Percentiles rank a stretch among this genome's conserved stretches.
These are phyloP conservation scores for Nasonia longicornis DNA, from an alignment of 1,140 invertebrate genomes.

Conservation along the genomic window DNA sequence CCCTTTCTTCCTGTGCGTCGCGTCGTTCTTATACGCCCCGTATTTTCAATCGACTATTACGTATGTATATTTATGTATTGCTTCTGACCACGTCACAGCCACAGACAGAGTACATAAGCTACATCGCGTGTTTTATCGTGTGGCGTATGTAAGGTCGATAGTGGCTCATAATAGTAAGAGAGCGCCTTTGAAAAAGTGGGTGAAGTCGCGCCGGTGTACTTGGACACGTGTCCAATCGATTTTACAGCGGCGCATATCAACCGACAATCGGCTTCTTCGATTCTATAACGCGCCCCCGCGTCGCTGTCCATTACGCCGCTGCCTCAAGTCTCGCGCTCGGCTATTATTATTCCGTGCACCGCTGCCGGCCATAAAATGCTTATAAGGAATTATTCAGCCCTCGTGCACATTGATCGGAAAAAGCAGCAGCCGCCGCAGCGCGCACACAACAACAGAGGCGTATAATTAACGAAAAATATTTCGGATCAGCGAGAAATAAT, in stretches of 20 bases:
- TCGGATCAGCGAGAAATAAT: slow-evolving; percentile 46
- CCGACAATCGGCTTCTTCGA: slow-evolving; percentile 41
- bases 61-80: background rate
- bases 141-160: background rate
- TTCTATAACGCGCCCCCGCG: slow-evolving; percentile 27
- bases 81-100: background rate
- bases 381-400: slow-evolving; percentile 38
- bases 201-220: slow-evolving; percentile 32
- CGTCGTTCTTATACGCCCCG: background rate
- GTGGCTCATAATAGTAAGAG: background rate
- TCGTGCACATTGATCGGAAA: slow-evolving; percentile 33
- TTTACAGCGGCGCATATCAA: slow-evolving; percentile 30
- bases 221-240: slow-evolving; percentile 41
- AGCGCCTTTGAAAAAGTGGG: slow-evolving; percentile 26
- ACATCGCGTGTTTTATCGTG: background rate
- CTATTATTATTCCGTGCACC: slow-evolving; percentile 10
- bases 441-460: background rate
- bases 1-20: background rate
- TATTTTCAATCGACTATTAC: background rate
- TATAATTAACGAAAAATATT: slow-evolving; percentile 45
- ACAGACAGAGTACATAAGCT: background rate
- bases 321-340: background rate
- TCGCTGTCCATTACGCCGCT: slow-evolving; percentile 2
- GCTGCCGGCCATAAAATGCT: slow-evolving; percentile 23
- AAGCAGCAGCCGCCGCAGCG: background rate